These are phyloP conservation scores for Sebastes schlegelii DNA, from an alignment of 2,113 vertebrate species.

Conservation along the genomic window DNA sequence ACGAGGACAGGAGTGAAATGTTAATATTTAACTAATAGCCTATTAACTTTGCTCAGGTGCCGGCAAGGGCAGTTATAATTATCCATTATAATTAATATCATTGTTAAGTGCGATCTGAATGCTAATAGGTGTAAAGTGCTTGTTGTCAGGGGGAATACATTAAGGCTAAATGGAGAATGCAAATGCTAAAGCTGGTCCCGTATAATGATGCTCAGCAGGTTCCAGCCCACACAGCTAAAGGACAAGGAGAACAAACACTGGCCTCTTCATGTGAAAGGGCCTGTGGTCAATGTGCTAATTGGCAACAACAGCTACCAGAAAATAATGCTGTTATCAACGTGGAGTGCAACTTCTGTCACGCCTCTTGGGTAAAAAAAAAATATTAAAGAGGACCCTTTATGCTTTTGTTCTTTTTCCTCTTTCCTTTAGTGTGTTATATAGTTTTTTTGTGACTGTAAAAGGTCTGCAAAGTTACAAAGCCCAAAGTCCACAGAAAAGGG, in stretches of 20 bases:
- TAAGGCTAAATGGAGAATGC: constrained; percentile 56
- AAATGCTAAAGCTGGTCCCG: constrained; percentile 39
- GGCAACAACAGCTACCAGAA: constrained; percentile 22
- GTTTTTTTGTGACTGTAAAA: too few species aligned
- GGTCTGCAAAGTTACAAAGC: too few species aligned
- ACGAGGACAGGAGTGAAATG: constrained; percentile 42
- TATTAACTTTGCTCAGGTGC: constrained; percentile 61
- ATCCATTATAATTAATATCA: constrained; percentile 70
- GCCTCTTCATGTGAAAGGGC: constrained; percentile 15
- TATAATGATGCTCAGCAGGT: constrained; percentile 45
- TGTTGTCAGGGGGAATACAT: constrained; percentile 59
- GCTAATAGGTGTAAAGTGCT: constrained; percentile 52
- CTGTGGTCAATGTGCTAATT: constrained; percentile 23
- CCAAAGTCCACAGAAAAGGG: too few species aligned
- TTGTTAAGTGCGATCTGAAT: constrained; percentile 57
- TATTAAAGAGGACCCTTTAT: too few species aligned
- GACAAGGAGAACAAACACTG: constrained; percentile 36
- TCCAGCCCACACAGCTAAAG: constrained; percentile 32
- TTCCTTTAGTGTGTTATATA: too few species aligned
- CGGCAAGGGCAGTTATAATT: constrained; percentile 54
- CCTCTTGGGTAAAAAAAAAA: constrained; percentile 1
- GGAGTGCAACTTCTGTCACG: neutral
- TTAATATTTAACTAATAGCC: constrained; percentile 64
- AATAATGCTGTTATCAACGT: neutral
- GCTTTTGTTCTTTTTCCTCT: too few species aligned